Conservation (phyloP, 2,113 vertebrate genomes). For the Pyxicephalus adspersus region DNA sequence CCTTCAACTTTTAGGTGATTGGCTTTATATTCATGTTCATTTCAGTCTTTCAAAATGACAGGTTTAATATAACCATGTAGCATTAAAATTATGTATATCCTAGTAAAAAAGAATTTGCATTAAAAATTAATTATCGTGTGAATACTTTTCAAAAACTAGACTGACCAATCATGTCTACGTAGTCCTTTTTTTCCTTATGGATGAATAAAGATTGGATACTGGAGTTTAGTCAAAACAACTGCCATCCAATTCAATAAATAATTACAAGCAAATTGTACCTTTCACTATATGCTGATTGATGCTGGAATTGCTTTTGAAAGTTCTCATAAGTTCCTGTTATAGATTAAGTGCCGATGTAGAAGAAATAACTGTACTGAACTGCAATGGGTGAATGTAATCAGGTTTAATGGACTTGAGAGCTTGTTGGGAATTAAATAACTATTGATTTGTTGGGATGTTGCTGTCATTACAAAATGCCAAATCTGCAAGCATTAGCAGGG, state of each 20-base stretch:
- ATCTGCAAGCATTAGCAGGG: conserved; percentile 80
- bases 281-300: conserved; percentile 86
- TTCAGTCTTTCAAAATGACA: too few relatives aligned
- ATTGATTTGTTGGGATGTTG: conserved; percentile 92
- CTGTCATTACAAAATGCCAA: conserved; percentile 91
- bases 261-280: conserved; percentile 82
- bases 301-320: conserved; percentile 90
- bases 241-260: conserved; percentile 80
- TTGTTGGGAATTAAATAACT: conserved; percentile 96
- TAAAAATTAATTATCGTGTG: background rate
- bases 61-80: too few relatives aligned
- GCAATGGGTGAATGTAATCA: conserved; percentile 94
- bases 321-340: conserved; percentile 92
- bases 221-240: conserved; percentile 67
- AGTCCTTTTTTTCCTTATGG: conserved; percentile 52
- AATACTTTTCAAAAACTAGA: conserved; percentile 14
- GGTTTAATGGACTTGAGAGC: conserved; percentile 93
- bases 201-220: conserved; percentile 66
- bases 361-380: conserved; percentile 88
- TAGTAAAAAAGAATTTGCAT: background rate
- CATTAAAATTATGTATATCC: too few relatives aligned
- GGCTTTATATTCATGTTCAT: too few relatives aligned
- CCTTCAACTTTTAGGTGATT: too few relatives aligned
- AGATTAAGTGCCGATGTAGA: conserved; percentile 88
- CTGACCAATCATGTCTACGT: conserved; percentile 25